Evolutionary conservation across 2,113 vertebrate species (phyloP).

Genomic region (Pithys albifrons): DNA sequence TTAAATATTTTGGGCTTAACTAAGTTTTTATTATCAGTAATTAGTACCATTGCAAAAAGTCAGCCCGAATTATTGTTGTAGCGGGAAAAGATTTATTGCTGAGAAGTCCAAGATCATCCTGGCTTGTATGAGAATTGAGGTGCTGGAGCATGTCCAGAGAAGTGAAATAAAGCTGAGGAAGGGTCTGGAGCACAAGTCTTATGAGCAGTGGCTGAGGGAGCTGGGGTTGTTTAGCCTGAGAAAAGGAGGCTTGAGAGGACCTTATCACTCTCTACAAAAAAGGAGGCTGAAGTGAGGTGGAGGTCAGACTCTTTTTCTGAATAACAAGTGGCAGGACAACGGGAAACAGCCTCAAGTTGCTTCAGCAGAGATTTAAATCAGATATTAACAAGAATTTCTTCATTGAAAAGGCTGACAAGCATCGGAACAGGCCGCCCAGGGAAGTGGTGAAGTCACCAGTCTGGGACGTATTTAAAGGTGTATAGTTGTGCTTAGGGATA

Average conservation of each 20-base stretch:
- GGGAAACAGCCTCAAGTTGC: background rate
- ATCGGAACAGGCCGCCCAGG: background rate
- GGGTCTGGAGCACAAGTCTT: background rate
- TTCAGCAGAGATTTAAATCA: background rate
- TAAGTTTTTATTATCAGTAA: background rate
- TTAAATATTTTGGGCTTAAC: background rate
- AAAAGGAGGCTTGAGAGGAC: background rate
- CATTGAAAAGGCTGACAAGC: background rate
- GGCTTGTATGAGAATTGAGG: background rate
- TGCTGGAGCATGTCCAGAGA: fast-evolving
- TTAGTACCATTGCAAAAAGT: background rate
- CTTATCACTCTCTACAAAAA: background rate
- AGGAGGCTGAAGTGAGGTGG: background rate
- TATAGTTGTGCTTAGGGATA: background rate
- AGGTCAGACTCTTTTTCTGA: background rate
- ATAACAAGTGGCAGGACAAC: background rate
- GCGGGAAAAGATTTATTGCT: background rate
- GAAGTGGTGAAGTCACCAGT: background rate
- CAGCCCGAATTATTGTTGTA: background rate
- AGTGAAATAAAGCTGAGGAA: fast-evolving
- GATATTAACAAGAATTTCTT: background rate
- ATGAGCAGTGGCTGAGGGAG: background rate
- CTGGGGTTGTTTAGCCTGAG: background rate
- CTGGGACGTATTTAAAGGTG: background rate
- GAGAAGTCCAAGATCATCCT: background rate